Evolutionary conservation across 1,140 invertebrate genomes (phyloP).

Genomic region (Temnothorax nylanderi): DNA sequence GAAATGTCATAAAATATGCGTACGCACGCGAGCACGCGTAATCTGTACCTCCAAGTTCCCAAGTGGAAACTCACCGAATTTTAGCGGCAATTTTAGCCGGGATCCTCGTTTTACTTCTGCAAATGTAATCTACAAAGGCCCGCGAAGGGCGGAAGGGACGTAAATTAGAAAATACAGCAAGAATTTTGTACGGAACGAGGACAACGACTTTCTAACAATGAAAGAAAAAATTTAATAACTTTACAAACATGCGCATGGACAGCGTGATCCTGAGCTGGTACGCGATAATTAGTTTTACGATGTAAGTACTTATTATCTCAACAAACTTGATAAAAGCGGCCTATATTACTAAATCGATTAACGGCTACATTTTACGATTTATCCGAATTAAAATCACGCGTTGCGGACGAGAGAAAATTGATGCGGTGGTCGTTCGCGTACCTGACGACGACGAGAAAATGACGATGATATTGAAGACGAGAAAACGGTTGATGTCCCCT

Average conservation of each 20-base stretch:
- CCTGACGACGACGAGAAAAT: slow-evolving; percentile 5
- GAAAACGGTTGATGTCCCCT: not conserved
- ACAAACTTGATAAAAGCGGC: slow-evolving; percentile 35
- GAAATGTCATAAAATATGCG: slow-evolving; percentile 67
- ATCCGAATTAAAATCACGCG: slow-evolving; percentile 15
- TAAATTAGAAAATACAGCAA: slow-evolving; percentile 5
- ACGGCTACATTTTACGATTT: slow-evolving; percentile 26
- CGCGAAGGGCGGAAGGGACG: not conserved
- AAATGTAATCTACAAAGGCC: slow-evolving; percentile 53
- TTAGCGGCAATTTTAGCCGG: slow-evolving; percentile 51
- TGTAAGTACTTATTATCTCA: slow-evolving; percentile 25
- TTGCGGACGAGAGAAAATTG: not conserved
- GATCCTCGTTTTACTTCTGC: slow-evolving; percentile 17
- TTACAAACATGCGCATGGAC: not conserved
- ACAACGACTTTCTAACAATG: not conserved
- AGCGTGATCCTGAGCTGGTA: not conserved
- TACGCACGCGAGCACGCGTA: slow-evolving; percentile 70
- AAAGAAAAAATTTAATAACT: slow-evolving; percentile 28
- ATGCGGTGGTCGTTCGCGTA: not conserved
- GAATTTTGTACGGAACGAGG: not conserved
- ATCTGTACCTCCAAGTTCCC: slow-evolving; percentile 68
- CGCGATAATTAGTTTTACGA: slow-evolving; percentile 33
- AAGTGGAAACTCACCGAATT: slow-evolving; percentile 43
- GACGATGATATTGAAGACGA: not conserved
- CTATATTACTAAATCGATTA: slow-evolving; percentile 29